Base-by-base conservation (phyloP, 2,797 vertebrate species). In the Lepilemur septentrionalis region DNA sequence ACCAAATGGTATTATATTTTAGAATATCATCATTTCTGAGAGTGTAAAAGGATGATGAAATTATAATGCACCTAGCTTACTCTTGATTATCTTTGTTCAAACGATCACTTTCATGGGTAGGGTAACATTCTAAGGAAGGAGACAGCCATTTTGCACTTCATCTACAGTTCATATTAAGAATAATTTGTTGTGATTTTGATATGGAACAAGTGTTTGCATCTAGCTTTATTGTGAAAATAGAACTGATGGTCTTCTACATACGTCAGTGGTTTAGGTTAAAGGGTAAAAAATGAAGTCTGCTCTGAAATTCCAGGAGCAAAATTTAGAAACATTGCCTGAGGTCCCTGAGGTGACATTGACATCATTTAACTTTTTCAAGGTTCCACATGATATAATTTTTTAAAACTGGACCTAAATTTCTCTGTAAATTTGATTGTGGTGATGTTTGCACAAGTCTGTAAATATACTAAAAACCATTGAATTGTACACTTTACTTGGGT, bases 311-410 rank as follows among this genome's bases (percentile, higher is more conserved):
- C 32, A 50, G 50, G 50, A 95, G 70, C 57, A 90, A 61, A 97
- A 96, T 92, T 92, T 48, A 85, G 57, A 97, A 97, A 97, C 32
- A 88, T 96, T 96, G 95, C 30, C 28, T 95, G 85, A 6, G 52
- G 57, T 75, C 69, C 81, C 79, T 85, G 63, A 97, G 63, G 86
- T 88, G 52, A 83, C 87, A 92, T 41, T 65, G 61, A 96, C 94
- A 83, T 70, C 78, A 61, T 73, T 93, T 70, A 70, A 46, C 2
- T 0, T 52, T 83, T 59, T 48, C 70, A 93, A 92, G 52, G 32
- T 75, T 78, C 46, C 41, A 55, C 30, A 90, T 86, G 96, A 86
- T 57, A 94, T 41, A 38, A 4, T 95, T 97, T 89, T 23, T 46
- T 89, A 17, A 95, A 70, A 59, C 72, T 43, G 1, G 57, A 48